phyloP scores from a whole-genome alignment of 2,888 invertebrate genomes.

The Leptopilina drosophilae region DNA sequence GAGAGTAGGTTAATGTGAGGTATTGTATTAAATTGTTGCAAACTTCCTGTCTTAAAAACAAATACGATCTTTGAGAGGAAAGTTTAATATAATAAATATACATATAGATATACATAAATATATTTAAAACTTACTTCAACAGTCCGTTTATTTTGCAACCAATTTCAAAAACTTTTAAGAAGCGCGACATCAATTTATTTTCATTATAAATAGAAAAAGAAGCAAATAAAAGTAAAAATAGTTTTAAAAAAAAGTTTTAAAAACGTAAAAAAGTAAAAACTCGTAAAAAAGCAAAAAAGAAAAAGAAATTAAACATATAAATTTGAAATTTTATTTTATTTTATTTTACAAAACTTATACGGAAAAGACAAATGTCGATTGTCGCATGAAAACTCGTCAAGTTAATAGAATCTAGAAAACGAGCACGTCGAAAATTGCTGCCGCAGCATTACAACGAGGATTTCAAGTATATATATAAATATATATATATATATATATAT shows the following conservation, averaged over 20 bases:
- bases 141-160: background rate
- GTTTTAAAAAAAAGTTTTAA: no score
- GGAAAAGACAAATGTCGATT: background rate
- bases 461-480: background rate
- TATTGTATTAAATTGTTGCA: conserved; percentile 19
- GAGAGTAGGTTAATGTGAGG: conserved; percentile 23
- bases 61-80: conserved; percentile 24
- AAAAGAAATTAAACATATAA: no score
- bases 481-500: background rate
- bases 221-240: no score
- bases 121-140: background rate
- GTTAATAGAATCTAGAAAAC: conserved; percentile 3
- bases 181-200: background rate
- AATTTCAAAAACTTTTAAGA: background rate
- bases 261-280: background rate
- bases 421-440: conserved; percentile 18
- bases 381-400: conserved; percentile 1
- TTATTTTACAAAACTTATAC: background rate
- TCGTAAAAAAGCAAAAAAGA: no score
- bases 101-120: background rate
- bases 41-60: conserved; percentile 4
- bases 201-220: background rate
- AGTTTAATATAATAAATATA: background rate
- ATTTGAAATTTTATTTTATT: background rate
- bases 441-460: background rate